Evolutionary conservation across 2,797 vertebrate genomes (phyloP).

Genomic region (Microtus californicus): DNA sequence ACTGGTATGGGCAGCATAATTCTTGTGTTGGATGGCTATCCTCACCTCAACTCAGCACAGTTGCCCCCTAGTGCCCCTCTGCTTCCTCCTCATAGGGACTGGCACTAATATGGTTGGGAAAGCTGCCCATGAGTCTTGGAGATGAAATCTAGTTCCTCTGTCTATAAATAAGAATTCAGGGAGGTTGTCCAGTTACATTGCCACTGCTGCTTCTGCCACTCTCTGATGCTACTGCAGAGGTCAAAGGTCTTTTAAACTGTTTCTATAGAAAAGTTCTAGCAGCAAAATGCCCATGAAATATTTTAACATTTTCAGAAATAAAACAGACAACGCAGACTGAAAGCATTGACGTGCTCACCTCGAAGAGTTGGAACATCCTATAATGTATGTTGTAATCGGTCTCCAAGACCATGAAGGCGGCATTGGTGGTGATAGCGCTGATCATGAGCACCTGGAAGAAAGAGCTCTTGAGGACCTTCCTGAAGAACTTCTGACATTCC

Average conservation of each 20-base stretch:
- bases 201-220: background rate
- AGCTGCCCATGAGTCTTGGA: background rate
- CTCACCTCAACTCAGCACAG: background rate
- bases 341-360: constrained; percentile 72
- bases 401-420: constrained; percentile 70
- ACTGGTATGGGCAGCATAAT: background rate
- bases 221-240: background rate
- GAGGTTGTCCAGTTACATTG: background rate
- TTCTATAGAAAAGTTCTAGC: background rate
- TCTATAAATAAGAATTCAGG: background rate
- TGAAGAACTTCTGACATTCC: constrained; percentile 59
- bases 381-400: constrained; percentile 54
- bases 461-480: constrained; percentile 45
- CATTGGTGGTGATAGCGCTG: constrained; percentile 55
- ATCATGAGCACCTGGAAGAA: constrained; percentile 72
- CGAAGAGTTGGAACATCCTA: background rate
- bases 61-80: background rate
- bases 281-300: constrained; percentile 54
- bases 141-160: background rate
- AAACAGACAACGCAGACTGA: constrained; percentile 1
- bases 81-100: background rate
- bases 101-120: background rate
- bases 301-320: constrained; percentile 41
- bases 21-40: background rate
- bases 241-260: constrained; percentile 1